Percentiles rank a stretch among this genome's conserved stretches.
These are phyloP conservation scores for Ceratina japonica DNA, from an alignment of 1,140 invertebrate species.

Conservation along the genomic window DNA sequence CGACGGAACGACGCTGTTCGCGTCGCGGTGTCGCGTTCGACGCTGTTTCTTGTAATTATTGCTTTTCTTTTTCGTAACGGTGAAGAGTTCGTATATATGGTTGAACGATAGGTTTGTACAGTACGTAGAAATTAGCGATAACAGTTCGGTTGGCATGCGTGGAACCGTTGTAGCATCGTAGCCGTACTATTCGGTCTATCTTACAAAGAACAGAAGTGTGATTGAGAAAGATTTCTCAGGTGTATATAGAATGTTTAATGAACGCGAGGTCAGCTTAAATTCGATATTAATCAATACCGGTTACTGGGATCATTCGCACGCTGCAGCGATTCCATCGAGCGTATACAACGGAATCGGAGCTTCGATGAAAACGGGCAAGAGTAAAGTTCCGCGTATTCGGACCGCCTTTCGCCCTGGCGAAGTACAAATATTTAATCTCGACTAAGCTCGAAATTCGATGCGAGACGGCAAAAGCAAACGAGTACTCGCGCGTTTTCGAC, in stretches of 20 bases:
- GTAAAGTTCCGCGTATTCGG: slow-evolving; percentile 68
- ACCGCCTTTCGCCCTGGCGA: slow-evolving; percentile 65
- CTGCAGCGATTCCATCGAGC: too few species aligned
- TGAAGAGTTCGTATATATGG: slow-evolving; percentile 20
- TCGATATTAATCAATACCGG: too few species aligned
- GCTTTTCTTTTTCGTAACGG: slow-evolving; percentile 24
- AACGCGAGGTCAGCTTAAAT: too few species aligned
- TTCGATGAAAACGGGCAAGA: slow-evolving; percentile 44
- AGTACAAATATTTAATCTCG: slow-evolving; percentile 71
- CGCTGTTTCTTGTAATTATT: not conserved
- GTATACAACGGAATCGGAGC: not conserved
- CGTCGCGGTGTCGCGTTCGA: not conserved
- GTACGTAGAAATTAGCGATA: slow-evolving; percentile 18
- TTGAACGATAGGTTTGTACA: slow-evolving; percentile 16
- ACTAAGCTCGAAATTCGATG: slow-evolving; percentile 74
- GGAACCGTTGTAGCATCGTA: not conserved
- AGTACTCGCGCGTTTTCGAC: slow-evolving; percentile 64
- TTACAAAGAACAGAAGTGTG: too few species aligned
- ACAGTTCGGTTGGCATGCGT: slow-evolving; percentile 9
- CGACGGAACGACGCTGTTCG: slow-evolving; percentile 2
- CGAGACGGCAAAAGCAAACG: slow-evolving; percentile 15
- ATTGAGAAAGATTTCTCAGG: too few species aligned
- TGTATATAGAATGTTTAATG: too few species aligned
- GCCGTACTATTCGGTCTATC: too few species aligned
- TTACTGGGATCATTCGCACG: too few species aligned